These are phyloP conservation scores for Neoniphon sammara DNA, from an alignment of 2,797 vertebrate genomes.

Conservation along the genomic window DNA sequence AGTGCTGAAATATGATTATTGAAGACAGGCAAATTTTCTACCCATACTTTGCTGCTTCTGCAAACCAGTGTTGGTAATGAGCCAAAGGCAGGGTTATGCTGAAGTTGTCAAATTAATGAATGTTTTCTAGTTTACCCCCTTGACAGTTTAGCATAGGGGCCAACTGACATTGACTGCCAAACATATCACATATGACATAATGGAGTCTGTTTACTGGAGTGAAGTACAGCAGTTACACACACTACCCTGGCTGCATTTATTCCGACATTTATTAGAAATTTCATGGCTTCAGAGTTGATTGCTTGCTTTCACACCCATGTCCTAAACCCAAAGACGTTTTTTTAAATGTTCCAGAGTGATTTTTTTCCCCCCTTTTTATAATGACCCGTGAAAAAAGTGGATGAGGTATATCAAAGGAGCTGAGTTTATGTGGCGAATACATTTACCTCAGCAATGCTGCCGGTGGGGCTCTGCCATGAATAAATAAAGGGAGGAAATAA, in stretches of 20 bases:
- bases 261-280: conserved; percentile 17
- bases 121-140: conserved; percentile 6
- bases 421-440: conserved; percentile 65
- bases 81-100: neutral
- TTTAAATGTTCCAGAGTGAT: conserved; percentile 37
- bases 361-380: conserved; percentile 51
- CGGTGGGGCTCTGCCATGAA: conserved; percentile 69
- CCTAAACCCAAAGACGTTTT: conserved; percentile 43
- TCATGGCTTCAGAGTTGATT: conserved; percentile 24
- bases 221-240: neutral
- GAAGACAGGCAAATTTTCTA: neutral
- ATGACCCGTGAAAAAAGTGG: conserved; percentile 71
- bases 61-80: conserved; percentile 5
- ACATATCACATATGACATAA: neutral
- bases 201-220: neutral
- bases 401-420: conserved; percentile 73
- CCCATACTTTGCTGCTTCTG: neutral
- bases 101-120: conserved; percentile 19
- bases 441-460: conserved; percentile 64
- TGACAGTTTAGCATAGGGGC: neutral
- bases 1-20: neutral
- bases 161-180: conserved; percentile 6
- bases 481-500: conserved; percentile 78
- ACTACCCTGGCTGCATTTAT: neutral
- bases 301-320: conserved; percentile 30